Evolutionary conservation across 2,113 vertebrate species (phyloP).

Genomic region (Oostethus manadensis): DNA sequence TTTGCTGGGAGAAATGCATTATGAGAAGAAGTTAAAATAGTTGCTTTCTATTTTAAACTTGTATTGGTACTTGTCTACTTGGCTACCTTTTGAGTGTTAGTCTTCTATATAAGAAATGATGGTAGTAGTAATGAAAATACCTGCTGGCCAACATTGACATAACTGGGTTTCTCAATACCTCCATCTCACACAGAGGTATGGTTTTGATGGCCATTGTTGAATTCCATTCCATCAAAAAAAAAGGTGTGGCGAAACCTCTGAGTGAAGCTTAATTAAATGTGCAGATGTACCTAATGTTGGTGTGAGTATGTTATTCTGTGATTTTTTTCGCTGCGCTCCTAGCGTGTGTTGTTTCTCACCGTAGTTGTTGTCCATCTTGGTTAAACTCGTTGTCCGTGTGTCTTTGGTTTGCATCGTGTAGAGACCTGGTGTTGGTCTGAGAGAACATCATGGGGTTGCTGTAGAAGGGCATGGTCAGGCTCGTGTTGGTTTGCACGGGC

Average conservation of each 20-base stretch:
- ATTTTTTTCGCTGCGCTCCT: not conserved
- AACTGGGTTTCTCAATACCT: too few relatives aligned
- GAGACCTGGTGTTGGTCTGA: constrained; percentile 57
- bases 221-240: too few relatives aligned
- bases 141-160: too few relatives aligned
- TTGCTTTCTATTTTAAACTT: too few relatives aligned
- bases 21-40: too few relatives aligned
- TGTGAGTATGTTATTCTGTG: not conserved
- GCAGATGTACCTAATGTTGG: not conserved
- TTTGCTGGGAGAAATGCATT: too few relatives aligned
- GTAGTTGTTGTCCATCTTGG: constrained; percentile 73
- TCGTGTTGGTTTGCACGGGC: constrained; percentile 65
- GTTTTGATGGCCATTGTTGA: too few relatives aligned
- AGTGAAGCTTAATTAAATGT: not conserved
- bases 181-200: too few relatives aligned
- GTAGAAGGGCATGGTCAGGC: constrained; percentile 74
- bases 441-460: constrained; percentile 77
- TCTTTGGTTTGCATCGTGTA: constrained; percentile 69
- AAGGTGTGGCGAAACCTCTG: not conserved
- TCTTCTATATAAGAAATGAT: too few relatives aligned
- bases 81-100: too few relatives aligned
- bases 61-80: too few relatives aligned
- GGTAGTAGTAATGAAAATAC: too few relatives aligned
- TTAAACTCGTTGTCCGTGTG: constrained; percentile 60
- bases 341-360: constrained; percentile 45